Conservation (phyloP, 53 echinoderm and acorn worm genomes). For the Arbacia lixula region DNA sequence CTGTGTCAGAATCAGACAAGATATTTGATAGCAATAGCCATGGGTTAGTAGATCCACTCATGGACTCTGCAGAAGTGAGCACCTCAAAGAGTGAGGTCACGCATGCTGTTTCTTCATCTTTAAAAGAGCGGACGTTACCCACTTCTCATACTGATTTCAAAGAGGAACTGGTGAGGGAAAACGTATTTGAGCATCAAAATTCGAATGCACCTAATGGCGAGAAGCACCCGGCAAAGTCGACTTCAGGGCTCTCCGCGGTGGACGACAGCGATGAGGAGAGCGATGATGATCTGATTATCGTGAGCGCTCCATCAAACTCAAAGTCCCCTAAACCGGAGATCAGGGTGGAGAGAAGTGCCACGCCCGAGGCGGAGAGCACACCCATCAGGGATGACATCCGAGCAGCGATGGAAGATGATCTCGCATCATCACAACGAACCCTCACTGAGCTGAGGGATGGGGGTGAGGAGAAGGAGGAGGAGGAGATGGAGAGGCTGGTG, state of each 20-base stretch:
- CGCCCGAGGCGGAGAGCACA: no score
- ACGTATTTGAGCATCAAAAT: not conserved
- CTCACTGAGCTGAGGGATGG: no score
- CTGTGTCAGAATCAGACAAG: not conserved
- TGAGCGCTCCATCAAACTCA: not conserved
- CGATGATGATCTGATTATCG: conserved; percentile 52
- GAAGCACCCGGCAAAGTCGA: not conserved
- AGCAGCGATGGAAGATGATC: no score
- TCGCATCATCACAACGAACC: no score
- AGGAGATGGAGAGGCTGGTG: not conserved
- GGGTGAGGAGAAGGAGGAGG: conserved; percentile 1
- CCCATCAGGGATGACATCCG: no score
- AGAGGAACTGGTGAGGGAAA: not conserved
- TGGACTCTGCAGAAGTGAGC: not conserved
- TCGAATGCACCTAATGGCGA: not conserved
- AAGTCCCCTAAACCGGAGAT: no score
- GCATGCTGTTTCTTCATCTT: conserved; percentile 1
- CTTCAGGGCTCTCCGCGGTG: not conserved
- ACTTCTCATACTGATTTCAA: not conserved
- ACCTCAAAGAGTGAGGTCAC: not conserved
- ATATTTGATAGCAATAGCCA: not conserved
- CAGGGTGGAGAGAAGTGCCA: no score
- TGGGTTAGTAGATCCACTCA: conserved; percentile 12
- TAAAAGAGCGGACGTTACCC: not conserved
- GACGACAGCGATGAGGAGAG: conserved; percentile 43